These are phyloP conservation scores for Luffia ferchaultella DNA, from an alignment of 2,888 invertebrate species.

Conservation along the genomic window DNA sequence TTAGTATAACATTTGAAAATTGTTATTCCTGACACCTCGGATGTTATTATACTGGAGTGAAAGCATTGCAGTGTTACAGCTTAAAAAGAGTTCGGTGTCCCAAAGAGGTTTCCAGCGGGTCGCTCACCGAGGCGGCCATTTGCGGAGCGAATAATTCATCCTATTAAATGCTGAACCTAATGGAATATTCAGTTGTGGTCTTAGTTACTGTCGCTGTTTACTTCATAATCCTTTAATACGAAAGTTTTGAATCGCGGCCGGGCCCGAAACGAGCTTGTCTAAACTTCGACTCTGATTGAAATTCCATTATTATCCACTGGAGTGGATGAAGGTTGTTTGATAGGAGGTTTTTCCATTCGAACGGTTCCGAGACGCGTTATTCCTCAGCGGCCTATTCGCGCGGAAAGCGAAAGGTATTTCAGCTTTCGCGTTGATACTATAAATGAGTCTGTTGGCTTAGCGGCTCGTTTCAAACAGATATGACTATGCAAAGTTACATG, in stretches of 20 bases:
- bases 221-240: constrained; percentile 45
- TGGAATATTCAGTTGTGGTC: constrained; percentile 30
- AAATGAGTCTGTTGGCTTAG: background rate
- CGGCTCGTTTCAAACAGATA: no score
- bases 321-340: constrained; percentile 27
- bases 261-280: constrained; percentile 2
- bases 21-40: no score
- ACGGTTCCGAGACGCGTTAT: constrained; percentile 25
- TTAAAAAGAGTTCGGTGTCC: no score
- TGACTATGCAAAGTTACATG: no score
- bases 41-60: no score
- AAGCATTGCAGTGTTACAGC: no score
- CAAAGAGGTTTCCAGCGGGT: background rate
- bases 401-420: constrained; percentile 35
- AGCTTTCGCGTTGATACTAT: constrained; percentile 17
- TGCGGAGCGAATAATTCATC: constrained; percentile 6
- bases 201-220: constrained; percentile 22
- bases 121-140: no score
- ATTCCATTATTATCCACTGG: constrained; percentile 56
- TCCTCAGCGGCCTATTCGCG: constrained; percentile 31
- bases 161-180: constrained; percentile 12
- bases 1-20: no score
- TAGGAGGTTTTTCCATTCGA: constrained; percentile 42
- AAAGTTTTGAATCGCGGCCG: constrained; percentile 29
- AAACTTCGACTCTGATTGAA: constrained; percentile 45